phyloP scores from a whole-genome alignment of 53 echinoderm and acorn worm species.

The Glandiceps talaboti region DNA sequence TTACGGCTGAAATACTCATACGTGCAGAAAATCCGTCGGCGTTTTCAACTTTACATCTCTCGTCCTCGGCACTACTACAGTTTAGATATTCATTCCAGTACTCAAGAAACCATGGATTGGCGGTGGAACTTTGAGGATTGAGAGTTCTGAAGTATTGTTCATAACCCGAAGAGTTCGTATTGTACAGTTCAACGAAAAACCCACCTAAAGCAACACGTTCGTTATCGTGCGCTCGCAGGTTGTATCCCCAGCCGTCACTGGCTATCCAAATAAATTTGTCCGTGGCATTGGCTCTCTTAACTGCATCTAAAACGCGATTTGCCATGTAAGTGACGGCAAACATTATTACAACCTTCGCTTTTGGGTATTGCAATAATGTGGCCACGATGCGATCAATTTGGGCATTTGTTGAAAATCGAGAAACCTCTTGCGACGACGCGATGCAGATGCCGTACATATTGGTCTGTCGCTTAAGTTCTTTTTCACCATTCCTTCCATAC shows the following conservation, averaged over 20 bases:
- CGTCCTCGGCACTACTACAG: not conserved
- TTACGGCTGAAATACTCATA: slow-evolving; percentile 14
- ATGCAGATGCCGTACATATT: slow-evolving; percentile 20
- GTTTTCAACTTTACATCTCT: slow-evolving; percentile 4
- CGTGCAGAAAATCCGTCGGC: slow-evolving; percentile 10
- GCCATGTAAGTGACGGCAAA: slow-evolving; percentile 27
- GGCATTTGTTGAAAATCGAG: slow-evolving; percentile 11
- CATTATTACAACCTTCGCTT: slow-evolving; percentile 26
- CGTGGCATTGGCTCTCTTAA: not conserved
- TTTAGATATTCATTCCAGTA: not conserved
- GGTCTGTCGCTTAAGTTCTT: slow-evolving; percentile 13
- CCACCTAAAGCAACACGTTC: not conserved
- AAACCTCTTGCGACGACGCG: slow-evolving; percentile 9
- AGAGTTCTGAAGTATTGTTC: slow-evolving; percentile 7
- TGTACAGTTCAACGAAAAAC: slow-evolving; percentile 23
- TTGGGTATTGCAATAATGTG: slow-evolving; percentile 16
- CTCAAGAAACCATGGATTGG: slow-evolving; percentile 1
- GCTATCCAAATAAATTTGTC: slow-evolving; percentile 18
- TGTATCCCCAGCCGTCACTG: slow-evolving; percentile 20
- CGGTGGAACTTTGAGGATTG: not conserved
- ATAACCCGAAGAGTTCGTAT: not conserved
- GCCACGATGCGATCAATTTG: slow-evolving; percentile 15
- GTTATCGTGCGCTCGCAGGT: not conserved
- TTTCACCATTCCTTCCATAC: slow-evolving; percentile 35
- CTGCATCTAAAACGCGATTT: slow-evolving; percentile 18